Conservation (phyloP, 1,140 invertebrate species). For the Artemia franciscana region DNA sequence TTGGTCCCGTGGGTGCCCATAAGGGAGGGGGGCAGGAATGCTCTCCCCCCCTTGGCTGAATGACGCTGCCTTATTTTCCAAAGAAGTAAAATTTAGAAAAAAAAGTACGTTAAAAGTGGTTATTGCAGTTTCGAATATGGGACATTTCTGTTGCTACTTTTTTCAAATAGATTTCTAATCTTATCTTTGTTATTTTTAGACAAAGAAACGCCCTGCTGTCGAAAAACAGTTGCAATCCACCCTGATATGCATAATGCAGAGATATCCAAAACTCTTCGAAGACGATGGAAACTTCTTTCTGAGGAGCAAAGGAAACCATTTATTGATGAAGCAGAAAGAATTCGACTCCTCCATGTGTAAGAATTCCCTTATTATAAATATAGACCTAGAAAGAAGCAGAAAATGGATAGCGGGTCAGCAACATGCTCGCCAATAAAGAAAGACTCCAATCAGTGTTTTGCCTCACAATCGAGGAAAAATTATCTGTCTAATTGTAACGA, state of each 20-base stretch:
- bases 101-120: too few species aligned
- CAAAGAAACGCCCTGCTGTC: too few species aligned
- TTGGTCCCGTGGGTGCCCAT: too few species aligned
- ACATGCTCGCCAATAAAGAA: neutral
- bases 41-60: too few species aligned
- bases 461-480: neutral
- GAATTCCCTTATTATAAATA: conserved; percentile 98
- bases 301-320: conserved; percentile 77
- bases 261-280: conserved; percentile 77
- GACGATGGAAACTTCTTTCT: conserved; percentile 63
- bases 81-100: too few species aligned
- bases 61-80: too few species aligned
- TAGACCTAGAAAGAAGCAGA: conserved; percentile 67
- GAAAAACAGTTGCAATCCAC: conserved; percentile 74
- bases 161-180: too few species aligned
- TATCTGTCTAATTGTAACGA: conserved; percentile 11
- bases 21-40: too few species aligned
- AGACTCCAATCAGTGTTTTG: neutral
- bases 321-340: conserved; percentile 74
- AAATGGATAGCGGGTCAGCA: neutral
- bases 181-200: too few species aligned
- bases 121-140: too few species aligned
- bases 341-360: conserved; percentile 69
- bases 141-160: too few species aligned
- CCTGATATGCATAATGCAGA: conserved; percentile 93